Evolutionary conservation across 2,113 vertebrate species (phyloP).

Genomic region (Platysternon megacephalum): DNA sequence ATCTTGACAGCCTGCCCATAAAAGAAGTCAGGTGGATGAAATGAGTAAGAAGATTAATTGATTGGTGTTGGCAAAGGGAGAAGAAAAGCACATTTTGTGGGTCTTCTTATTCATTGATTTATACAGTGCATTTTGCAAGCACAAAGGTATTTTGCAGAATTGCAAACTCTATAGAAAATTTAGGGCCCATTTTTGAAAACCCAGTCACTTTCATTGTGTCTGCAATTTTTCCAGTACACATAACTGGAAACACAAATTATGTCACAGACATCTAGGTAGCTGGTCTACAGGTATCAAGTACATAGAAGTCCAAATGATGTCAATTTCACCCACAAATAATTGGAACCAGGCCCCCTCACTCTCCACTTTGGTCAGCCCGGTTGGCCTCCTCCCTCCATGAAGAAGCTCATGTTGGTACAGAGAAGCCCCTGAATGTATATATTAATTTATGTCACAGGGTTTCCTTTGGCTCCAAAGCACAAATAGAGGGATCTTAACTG

Average conservation of each 20-base stretch:
- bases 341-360: background rate
- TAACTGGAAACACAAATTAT: background rate
- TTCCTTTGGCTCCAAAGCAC: slow-evolving; percentile 29
- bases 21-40: background rate
- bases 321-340: background rate
- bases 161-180: background rate
- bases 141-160: background rate
- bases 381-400: background rate
- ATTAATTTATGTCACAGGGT: slow-evolving; percentile 38
- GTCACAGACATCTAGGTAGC: background rate
- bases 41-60: background rate
- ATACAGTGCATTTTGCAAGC: background rate
- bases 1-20: background rate
- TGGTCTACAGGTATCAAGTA: fast-evolving
- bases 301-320: background rate
- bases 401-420: background rate
- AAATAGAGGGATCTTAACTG: slow-evolving; percentile 32
- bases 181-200: background rate
- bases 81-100: background rate
- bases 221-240: background rate
- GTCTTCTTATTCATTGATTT: background rate
- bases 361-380: background rate
- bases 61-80: background rate
- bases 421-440: slow-evolving; percentile 31
- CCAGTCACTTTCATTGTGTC: background rate